These are phyloP conservation scores for Chymomyza caudatula DNA, from an alignment of 2,888 invertebrate genomes.

Conservation along the genomic window DNA sequence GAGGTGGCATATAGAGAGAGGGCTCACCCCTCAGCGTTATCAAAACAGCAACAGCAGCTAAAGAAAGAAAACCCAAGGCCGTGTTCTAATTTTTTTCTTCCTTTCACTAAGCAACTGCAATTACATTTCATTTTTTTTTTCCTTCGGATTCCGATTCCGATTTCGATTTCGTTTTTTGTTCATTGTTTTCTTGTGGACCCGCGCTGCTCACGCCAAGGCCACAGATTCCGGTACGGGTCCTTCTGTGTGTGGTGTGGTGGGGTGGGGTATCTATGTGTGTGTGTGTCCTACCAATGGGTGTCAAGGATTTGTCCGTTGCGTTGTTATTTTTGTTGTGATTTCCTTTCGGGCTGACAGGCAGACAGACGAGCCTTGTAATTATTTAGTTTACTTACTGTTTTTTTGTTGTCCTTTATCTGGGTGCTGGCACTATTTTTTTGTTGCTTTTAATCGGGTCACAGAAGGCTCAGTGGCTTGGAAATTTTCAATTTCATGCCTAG, in stretches of 20 bases:
- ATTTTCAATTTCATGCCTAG: constrained; percentile 50
- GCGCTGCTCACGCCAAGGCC: constrained; percentile 42
- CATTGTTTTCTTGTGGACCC: constrained; percentile 5
- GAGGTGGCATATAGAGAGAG: background rate
- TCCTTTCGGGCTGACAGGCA: constrained; percentile 3
- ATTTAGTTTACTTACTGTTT: constrained; percentile 52
- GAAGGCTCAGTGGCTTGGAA: constrained; percentile 49
- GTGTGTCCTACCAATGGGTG: constrained; percentile 52
- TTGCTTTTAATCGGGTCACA: constrained; percentile 13
- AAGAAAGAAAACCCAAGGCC: constrained; percentile 35
- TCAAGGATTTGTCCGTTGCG: constrained; percentile 41
- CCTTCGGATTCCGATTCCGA: constrained; percentile 27
- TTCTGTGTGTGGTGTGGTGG: too few species aligned
- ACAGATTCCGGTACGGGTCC: background rate
- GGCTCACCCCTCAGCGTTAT: constrained; percentile 48
- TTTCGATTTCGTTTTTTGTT: constrained; percentile 38
- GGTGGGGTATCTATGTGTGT: constrained; percentile 1
- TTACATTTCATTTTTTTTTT: constrained; percentile 31
- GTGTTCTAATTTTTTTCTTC: constrained; percentile 48
- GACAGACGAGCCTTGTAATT: constrained; percentile 52
- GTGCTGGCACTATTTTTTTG: constrained; percentile 3
- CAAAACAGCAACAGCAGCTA: background rate
- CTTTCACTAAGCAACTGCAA: constrained; percentile 51
- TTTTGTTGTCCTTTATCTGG: background rate
- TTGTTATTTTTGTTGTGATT: constrained; percentile 31